Evolutionary conservation across 2,797 vertebrate species (phyloP).

Genomic region (Brachymystax lenok): DNA sequence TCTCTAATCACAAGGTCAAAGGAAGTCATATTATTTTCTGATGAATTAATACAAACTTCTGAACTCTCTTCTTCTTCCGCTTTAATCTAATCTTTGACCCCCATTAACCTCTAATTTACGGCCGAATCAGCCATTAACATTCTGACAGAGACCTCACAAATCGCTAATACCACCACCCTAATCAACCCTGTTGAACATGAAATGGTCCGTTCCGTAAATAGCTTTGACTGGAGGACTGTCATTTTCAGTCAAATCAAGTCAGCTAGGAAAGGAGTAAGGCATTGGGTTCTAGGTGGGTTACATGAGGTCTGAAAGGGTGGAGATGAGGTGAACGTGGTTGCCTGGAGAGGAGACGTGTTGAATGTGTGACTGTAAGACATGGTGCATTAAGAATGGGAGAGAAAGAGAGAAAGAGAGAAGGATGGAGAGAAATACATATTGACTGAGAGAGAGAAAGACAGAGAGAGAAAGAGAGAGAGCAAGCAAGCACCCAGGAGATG

Average conservation of each 20-base stretch:
- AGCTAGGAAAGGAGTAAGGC: not conserved
- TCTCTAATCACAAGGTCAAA: slow-evolving; percentile 41
- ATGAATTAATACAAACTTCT: not conserved
- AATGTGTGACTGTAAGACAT: slow-evolving; percentile 23
- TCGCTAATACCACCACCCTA: not conserved
- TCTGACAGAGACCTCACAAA: not conserved
- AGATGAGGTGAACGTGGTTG: not conserved
- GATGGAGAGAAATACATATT: not conserved
- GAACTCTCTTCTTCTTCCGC: slow-evolving; percentile 5
- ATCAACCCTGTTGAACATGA: slow-evolving; percentile 7
- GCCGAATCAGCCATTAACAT: not conserved
- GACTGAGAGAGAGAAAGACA: not conserved
- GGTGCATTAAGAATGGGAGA: slow-evolving; percentile 9
- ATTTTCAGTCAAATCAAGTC: not conserved
- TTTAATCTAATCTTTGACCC: slow-evolving; percentile 28
- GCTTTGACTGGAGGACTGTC: not conserved
- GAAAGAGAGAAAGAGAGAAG: not conserved
- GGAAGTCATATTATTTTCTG: slow-evolving; percentile 22
- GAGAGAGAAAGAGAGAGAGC: not conserved
- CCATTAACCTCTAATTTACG: not conserved
- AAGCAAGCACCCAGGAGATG: not conserved
- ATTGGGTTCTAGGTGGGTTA: not conserved
- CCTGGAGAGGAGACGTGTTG: slow-evolving; percentile 11
- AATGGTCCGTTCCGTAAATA: not conserved
- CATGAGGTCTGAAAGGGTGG: not conserved